Evolutionary conservation across 2,888 invertebrate species (phyloP).

Genomic region (Caenorhabditis sinica): DNA sequence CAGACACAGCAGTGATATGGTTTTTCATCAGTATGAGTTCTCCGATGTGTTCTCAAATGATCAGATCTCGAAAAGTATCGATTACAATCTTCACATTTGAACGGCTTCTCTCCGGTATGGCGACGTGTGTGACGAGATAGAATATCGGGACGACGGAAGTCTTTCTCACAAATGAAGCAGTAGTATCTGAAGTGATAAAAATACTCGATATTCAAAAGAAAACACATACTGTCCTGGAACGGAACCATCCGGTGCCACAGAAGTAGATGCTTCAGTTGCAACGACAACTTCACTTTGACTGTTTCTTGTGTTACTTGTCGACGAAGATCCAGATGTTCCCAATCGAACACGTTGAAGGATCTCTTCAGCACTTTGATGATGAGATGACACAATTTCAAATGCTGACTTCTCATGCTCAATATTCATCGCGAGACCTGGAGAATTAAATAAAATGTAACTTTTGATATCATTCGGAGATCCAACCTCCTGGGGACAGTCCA

Average conservation of each 20-base stretch:
- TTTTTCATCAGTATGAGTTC: conserved; percentile 83
- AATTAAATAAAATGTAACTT: neutral
- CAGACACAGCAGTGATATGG: conserved; percentile 81
- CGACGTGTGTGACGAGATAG: conserved; percentile 80
- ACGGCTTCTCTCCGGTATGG: conserved; percentile 83
- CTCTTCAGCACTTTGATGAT: conserved; percentile 52
- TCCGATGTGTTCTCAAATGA: conserved; percentile 77
- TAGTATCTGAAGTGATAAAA: conserved; percentile 45
- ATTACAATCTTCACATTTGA: conserved; percentile 80
- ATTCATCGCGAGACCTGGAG: conserved; percentile 2
- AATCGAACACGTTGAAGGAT: conserved; percentile 62
- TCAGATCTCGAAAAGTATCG: conserved; percentile 81
- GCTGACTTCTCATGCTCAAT: conserved; percentile 58
- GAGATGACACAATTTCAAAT: conserved; percentile 60
- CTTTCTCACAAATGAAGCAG: conserved; percentile 79
- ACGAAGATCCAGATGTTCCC: conserved; percentile 61
- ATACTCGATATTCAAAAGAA: neutral
- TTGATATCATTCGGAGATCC: no score
- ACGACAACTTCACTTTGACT: conserved; percentile 40
- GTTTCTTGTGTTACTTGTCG: conserved; percentile 30
- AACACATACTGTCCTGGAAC: conserved; percentile 49
- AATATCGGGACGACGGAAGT: conserved; percentile 82
- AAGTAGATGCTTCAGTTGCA: conserved; percentile 17
- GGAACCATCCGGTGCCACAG: conserved; percentile 3
- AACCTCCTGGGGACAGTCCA: conserved; percentile 51